These are phyloP conservation scores for Trichogramma evanescens DNA, from an alignment of 2,888 invertebrate genomes.

Conservation along the genomic window DNA sequence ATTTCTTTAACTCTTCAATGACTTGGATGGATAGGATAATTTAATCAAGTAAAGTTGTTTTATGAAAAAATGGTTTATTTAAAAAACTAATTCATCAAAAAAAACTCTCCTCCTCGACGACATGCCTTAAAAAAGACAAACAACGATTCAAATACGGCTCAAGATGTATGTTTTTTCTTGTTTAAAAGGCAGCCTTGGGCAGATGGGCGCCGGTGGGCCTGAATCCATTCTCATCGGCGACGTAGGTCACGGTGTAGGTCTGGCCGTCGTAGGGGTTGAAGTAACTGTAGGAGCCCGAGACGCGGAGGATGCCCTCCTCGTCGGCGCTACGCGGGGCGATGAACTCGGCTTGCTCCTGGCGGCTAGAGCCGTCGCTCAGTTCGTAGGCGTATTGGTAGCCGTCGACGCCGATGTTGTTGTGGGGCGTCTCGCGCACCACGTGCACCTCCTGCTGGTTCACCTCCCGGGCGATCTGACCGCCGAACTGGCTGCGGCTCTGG, in stretches of 20 bases:
- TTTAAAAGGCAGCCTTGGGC: background rate
- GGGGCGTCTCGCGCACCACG: conserved; percentile 29
- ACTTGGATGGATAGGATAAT: too few species aligned
- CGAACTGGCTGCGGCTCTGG: background rate
- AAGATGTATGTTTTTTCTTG: too few species aligned
- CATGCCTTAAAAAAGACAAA: too few species aligned
- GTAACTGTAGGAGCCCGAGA: conserved; percentile 31
- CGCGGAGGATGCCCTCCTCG: conserved; percentile 23
- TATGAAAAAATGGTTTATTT: too few species aligned
- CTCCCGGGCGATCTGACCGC: background rate
- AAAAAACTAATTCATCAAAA: too few species aligned
- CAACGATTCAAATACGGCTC: too few species aligned
- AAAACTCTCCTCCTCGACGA: too few species aligned
- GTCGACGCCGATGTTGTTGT: conserved; percentile 34
- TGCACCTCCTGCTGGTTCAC: conserved; percentile 9
- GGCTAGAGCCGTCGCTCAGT: conserved; percentile 29
- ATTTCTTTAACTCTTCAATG: too few species aligned
- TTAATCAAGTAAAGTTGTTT: too few species aligned
- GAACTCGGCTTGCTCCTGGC: conserved; percentile 28
- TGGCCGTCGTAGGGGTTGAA: conserved; percentile 26
- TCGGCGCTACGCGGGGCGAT: conserved; percentile 25
- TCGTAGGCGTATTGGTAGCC: conserved; percentile 32
- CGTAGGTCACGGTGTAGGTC: conserved; percentile 29
- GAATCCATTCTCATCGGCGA: conserved; percentile 33
- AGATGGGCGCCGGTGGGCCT: conserved; percentile 30